phyloP scores from a whole-genome alignment of 2,797 vertebrate species.

The Brachyalestes nurse region DNA sequence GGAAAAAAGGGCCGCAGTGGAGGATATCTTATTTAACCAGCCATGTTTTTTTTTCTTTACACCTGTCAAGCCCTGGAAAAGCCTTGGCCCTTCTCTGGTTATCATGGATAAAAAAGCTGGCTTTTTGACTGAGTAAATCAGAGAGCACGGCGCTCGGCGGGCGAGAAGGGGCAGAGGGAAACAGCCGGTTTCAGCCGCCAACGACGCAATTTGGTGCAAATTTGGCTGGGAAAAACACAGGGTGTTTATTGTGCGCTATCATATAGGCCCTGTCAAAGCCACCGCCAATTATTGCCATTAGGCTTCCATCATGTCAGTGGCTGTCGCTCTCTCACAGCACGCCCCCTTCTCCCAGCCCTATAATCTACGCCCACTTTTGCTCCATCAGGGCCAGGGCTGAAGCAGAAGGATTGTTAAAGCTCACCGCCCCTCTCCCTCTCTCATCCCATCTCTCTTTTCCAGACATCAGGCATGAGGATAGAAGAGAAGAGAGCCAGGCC shows the following conservation, averaged over 20 bases:
- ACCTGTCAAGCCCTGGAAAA: conserved; percentile 71
- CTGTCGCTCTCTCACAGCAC: conserved; percentile 85
- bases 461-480: conserved; percentile 48
- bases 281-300: conserved; percentile 99
- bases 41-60: conserved; percentile 78
- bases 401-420: conserved; percentile 75
- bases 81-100: conserved; percentile 53
- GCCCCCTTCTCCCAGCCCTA: conserved; percentile 89
- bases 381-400: conserved; percentile 79
- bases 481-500: conserved; percentile 28
- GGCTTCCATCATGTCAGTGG: conserved; percentile 97
- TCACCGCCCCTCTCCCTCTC: conserved; percentile 61
- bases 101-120: conserved; percentile 60
- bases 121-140: conserved; percentile 67
- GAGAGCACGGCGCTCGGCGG: conserved; percentile 52
- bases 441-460: conserved; percentile 35
- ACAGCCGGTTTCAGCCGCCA: conserved; percentile 87
- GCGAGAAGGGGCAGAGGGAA: conserved; percentile 73
- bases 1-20: conserved; percentile 52
- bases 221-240: conserved; percentile 91
- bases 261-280: conserved; percentile 99
- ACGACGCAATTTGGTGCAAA: conserved; percentile 99
- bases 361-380: conserved; percentile 98
- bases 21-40: conserved; percentile 73
- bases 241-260: conserved; percentile 93